A percentile compares a stretch with the other conserved stretches of the same genome.
These are phyloP conservation scores for Troides aeacus DNA, from an alignment of 2,888 invertebrate species.

Conservation along the genomic window DNA sequence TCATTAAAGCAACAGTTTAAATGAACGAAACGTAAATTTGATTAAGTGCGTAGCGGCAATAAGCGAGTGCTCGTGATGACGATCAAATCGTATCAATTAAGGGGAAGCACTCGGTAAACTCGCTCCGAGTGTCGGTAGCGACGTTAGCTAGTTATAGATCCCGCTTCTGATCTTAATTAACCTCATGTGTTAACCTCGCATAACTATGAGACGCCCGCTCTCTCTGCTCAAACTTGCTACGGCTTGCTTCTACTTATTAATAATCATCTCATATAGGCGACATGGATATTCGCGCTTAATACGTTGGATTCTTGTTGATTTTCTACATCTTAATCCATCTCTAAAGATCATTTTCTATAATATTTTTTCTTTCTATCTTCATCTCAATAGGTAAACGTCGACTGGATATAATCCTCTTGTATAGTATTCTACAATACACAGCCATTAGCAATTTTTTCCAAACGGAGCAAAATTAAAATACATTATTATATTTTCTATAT, in stretches of 20 bases:
- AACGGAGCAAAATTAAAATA: too few relatives aligned
- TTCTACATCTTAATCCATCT: not conserved
- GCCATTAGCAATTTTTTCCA: too few relatives aligned
- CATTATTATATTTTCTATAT: too few relatives aligned
- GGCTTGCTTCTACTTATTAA: slow-evolving; percentile 56
- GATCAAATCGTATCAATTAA: slow-evolving; percentile 76
- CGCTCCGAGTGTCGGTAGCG: slow-evolving; percentile 54
- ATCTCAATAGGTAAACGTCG: too few relatives aligned
- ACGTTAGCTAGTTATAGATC: slow-evolving; percentile 67
- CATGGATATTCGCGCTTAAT: slow-evolving; percentile 69
- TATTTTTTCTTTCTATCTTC: too few relatives aligned
- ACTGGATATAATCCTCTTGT: too few relatives aligned
- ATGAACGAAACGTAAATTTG: slow-evolving; percentile 41
- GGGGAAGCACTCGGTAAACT: slow-evolving; percentile 64
- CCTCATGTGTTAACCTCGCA: slow-evolving; percentile 74
- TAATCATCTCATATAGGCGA: slow-evolving; percentile 56
- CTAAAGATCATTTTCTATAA: too few relatives aligned
- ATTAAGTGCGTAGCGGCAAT: slow-evolving; percentile 50
- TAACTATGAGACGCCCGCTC: slow-evolving; percentile 61
- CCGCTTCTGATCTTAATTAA: slow-evolving; percentile 75
- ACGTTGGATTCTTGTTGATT: slow-evolving; percentile 33
- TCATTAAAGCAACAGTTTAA: slow-evolving; percentile 27
- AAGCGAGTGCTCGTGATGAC: slow-evolving; percentile 56
- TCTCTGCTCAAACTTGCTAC: slow-evolving; percentile 47
- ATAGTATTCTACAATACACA: too few relatives aligned